Evolutionary conservation across 2,888 invertebrate species (phyloP), one percentile per base, ranked within the genome.

Genomic region (Ophraella communa): DNA sequence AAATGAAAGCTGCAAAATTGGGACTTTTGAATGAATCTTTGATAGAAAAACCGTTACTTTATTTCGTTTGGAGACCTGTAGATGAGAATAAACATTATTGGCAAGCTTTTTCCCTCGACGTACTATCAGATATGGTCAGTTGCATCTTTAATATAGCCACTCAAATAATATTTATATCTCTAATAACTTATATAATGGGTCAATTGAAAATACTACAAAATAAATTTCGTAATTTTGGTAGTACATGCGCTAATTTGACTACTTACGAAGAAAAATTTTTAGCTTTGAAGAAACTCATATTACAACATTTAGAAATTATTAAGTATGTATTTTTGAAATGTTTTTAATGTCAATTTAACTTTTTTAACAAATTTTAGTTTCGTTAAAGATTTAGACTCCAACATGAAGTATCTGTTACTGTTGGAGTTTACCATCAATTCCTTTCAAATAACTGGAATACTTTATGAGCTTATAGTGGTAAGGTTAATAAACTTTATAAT

Each of bases 401-500:
- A 58, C 20, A 52, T 63, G 58, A 63, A 63, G 8, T 63, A 53
- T 24, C 33, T 58, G 23, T 44, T 63, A 11, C 39, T 63, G 5
- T 14, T 63, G 44, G 63, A 63, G 27, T 63, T 58, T 42, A 63
- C 56, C 14, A 58, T 63, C 4, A 63, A 63, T 42, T 63, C 63
- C 4, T 45, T 63, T 10, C 30, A 56, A 24, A 63, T 63, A 7
- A 63, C 63, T 18, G 47, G 52, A 18, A 42, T 63, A 7, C 20
- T 63, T 21, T 63, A 53, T 23, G 57, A 63, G 23, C 11, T 63
- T 5, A 11, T 63, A 23, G 44, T 51, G 24, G 63, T 63, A 45
- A 63, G n/a, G n/a, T n/a, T n/a, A n/a, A n/a, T 20, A n/a, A 20
- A 18, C 11, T 18, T 45, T 7, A 18, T 18, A 11, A 17, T 45